These are phyloP conservation scores for Pogonocherus hispidulus DNA, from an alignment of 2,888 invertebrate species.

Conservation along the genomic window DNA sequence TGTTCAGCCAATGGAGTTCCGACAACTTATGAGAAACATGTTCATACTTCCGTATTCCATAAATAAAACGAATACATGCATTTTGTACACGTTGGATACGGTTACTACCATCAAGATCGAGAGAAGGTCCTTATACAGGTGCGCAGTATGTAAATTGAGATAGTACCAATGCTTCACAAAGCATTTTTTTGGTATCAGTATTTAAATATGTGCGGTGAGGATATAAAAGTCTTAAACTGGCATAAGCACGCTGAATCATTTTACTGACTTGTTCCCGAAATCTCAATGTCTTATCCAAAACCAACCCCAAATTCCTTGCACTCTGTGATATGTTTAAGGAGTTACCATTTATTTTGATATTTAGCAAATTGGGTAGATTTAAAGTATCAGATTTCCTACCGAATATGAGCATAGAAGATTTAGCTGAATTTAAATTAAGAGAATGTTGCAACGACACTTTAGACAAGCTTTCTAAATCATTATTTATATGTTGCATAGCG, in stretches of 20 bases:
- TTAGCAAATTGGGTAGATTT: neutral
- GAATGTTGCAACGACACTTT: neutral
- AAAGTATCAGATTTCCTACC: neutral
- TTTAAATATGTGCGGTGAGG: neutral
- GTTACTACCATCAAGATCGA: neutral
- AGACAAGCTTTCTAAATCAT: neutral
- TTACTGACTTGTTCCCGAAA: slow-evolving; percentile 2
- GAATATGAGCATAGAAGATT: neutral
- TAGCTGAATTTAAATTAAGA: neutral
- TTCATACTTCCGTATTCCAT: neutral
- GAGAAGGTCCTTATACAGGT: neutral
- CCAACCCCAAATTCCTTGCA: neutral
- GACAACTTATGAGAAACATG: neutral
- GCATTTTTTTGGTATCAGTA: slow-evolving; percentile 1
- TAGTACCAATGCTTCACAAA: slow-evolving; percentile 2
- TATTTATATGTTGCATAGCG: neutral
- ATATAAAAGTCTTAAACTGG: neutral
- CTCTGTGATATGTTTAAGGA: neutral
- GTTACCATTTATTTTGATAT: neutral
- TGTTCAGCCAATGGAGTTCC: neutral
- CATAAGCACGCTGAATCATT: slow-evolving; percentile 7
- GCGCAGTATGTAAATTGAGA: slow-evolving; percentile 1
- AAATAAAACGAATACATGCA: slow-evolving; percentile 1
- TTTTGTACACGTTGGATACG: slow-evolving; percentile 16
- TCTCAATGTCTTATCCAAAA: neutral